Evolutionary conservation across 2,888 invertebrate genomes (phyloP).

Genomic region (Tachystola acroxantha): DNA sequence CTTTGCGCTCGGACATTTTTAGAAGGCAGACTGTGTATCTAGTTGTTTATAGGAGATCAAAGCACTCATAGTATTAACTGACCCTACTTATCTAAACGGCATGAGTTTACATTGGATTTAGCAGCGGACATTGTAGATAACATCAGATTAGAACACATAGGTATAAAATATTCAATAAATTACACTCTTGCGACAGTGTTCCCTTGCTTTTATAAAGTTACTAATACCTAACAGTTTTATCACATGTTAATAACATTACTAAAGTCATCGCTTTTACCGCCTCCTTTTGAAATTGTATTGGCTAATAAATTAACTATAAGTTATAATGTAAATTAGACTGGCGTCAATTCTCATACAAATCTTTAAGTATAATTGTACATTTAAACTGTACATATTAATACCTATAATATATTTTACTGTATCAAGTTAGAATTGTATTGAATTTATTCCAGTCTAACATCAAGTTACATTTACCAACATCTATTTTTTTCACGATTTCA

Average conservation of each 20-base stretch:
- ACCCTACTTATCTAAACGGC: slow-evolving; percentile 2
- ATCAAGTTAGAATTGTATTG: no score
- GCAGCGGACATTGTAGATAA: slow-evolving; percentile 1
- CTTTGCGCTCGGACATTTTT: no score
- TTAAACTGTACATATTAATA: no score
- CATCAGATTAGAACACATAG: neutral
- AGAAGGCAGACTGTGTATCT: no score
- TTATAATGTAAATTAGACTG: neutral
- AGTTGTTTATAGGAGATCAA: no score
- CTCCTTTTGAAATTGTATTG: neutral
- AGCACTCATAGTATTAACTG: neutral
- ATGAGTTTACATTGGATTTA: slow-evolving; percentile 1
- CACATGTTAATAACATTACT: slow-evolving; percentile 9
- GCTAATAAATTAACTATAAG: slow-evolving; percentile 1
- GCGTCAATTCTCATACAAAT: no score
- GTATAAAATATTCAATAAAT: neutral
- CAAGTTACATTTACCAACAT: no score
- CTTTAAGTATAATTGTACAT: no score
- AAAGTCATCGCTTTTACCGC: slow-evolving; percentile 5
- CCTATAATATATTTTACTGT: no score
- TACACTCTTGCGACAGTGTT: slow-evolving; percentile 4
- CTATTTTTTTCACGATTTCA: no score
- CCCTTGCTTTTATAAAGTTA: neutral
- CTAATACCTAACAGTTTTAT: slow-evolving; percentile 7
- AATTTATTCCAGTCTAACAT: no score